Evolutionary conservation across 2,113 vertebrate species (phyloP).

Genomic region (Pungitius pungitius): DNA sequence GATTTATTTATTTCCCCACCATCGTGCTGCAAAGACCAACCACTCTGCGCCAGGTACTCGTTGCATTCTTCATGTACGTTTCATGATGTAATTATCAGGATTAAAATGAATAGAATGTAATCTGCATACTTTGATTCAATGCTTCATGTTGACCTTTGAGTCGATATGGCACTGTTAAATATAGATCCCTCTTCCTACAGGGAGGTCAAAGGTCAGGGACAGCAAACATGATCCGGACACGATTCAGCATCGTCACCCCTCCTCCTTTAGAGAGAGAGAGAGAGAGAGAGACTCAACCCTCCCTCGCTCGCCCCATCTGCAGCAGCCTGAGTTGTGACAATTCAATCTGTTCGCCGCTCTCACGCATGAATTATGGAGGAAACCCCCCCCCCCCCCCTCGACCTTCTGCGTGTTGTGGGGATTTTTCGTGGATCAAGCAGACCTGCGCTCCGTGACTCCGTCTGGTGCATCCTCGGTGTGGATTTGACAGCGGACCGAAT

Average conservation of each 20-base stretch:
- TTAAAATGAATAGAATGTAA: too few species aligned
- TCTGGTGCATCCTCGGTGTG: constrained; percentile 7
- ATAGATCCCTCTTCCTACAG: neutral
- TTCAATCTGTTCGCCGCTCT: constrained; percentile 64
- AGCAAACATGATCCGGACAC: constrained; percentile 4
- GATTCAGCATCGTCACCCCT: neutral
- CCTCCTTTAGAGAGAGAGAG: neutral
- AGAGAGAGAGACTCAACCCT: constrained; percentile 13
- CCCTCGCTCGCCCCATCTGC: neutral
- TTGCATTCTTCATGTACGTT: too few species aligned
- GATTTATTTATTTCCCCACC: too few species aligned
- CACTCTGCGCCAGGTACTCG: too few species aligned
- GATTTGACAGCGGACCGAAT: constrained; percentile 27
- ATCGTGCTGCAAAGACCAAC: too few species aligned
- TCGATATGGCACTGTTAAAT: too few species aligned
- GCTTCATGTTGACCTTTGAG: too few species aligned
- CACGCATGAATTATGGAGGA: constrained; percentile 69
- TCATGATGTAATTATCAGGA: too few species aligned
- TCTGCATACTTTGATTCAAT: too few species aligned
- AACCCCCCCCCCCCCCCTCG: constrained; percentile 44
- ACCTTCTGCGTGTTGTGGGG: constrained; percentile 37
- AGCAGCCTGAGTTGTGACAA: constrained; percentile 54
- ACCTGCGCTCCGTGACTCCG: constrained; percentile 4
- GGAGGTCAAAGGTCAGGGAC: constrained; percentile 13
- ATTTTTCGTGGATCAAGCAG: constrained; percentile 52